phyloP scores from a whole-genome alignment of 2,113 vertebrate genomes.

The Ceyx melanurus region DNA sequence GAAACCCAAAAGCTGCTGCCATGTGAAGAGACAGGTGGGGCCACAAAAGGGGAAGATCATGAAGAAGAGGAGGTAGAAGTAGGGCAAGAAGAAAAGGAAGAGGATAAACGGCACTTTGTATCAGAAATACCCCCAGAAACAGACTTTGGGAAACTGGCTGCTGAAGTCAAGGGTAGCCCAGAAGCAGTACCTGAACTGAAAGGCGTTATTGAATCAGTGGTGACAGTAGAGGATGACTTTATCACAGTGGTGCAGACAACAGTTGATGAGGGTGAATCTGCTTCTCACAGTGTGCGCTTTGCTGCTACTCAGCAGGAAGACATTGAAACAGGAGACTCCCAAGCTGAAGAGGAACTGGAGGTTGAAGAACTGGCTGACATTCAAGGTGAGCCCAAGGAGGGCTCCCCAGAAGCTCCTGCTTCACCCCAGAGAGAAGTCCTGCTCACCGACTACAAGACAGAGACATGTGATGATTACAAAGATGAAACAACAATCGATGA shows the following conservation, averaged over 20 bases:
- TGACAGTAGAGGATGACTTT: constrained; percentile 97
- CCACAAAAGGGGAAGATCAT: background rate
- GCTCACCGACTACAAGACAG: constrained; percentile 85
- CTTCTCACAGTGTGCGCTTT: constrained; percentile 92
- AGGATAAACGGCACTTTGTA: constrained; percentile 69
- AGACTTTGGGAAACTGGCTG: constrained; percentile 44
- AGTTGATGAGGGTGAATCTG: constrained; percentile 89
- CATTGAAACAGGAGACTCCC: constrained; percentile 65
- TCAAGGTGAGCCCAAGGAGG: constrained; percentile 82
- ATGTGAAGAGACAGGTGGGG: constrained; percentile 15
- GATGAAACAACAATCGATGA: constrained; percentile 98
- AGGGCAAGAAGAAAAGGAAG: constrained; percentile 69
- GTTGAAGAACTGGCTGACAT: constrained; percentile 72
- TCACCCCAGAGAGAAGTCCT: constrained; percentile 78
- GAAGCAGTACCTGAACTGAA: constrained; percentile 73
- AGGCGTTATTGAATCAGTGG: constrained; percentile 92
- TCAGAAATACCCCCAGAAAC: constrained; percentile 65
- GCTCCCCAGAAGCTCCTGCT: constrained; percentile 78
- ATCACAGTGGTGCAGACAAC: constrained; percentile 96
- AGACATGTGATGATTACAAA: constrained; percentile 91
- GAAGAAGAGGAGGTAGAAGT: constrained; percentile 68
- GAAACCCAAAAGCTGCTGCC: constrained; percentile 36
- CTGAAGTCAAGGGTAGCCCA: constrained; percentile 49
- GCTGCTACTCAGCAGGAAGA: constrained; percentile 82
- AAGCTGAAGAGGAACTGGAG: constrained; percentile 72